phyloP scores from a whole-genome alignment of 2,113 vertebrate species.

The Apodemus sylvaticus region DNA sequence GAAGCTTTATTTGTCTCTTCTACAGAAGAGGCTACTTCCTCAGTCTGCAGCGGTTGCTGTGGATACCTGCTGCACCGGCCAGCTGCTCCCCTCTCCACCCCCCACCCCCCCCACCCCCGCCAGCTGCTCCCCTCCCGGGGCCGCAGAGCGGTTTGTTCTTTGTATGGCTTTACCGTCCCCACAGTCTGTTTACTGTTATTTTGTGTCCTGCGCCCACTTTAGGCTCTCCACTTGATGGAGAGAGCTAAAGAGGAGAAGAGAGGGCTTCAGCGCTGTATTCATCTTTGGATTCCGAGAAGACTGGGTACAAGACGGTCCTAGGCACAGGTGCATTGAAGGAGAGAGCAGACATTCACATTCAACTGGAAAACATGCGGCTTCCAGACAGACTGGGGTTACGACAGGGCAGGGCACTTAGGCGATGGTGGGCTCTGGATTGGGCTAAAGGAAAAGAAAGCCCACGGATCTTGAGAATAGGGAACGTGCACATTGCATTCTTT shows the following conservation, averaged over 20 bases:
- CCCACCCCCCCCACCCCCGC: no score
- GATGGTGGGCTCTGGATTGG: background rate
- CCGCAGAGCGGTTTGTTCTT: background rate
- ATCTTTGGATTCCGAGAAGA: constrained; percentile 57
- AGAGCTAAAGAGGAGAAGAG: background rate
- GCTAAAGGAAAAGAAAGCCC: constrained; percentile 32
- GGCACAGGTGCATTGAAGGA: background rate
- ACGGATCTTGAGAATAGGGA: background rate
- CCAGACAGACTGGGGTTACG: background rate
- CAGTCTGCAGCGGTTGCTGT: background rate
- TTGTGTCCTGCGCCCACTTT: background rate
- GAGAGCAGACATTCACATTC: constrained; percentile 44
- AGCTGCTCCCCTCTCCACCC: no score
- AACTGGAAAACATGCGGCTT: constrained; percentile 38
- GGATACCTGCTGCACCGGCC: background rate
- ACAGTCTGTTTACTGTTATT: background rate
- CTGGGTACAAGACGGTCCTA: constrained; percentile 25
- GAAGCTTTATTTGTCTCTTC: background rate
- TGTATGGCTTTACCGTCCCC: background rate
- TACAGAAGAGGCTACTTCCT: background rate
- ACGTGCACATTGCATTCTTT: background rate
- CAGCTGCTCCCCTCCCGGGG: background rate
- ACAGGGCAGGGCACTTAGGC: background rate
- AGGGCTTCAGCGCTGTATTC: background rate
- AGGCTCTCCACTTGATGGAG: background rate